phyloP scores from a whole-genome alignment of 2,113 vertebrate genomes.

The Myrmecophaga tridactyla region DNA sequence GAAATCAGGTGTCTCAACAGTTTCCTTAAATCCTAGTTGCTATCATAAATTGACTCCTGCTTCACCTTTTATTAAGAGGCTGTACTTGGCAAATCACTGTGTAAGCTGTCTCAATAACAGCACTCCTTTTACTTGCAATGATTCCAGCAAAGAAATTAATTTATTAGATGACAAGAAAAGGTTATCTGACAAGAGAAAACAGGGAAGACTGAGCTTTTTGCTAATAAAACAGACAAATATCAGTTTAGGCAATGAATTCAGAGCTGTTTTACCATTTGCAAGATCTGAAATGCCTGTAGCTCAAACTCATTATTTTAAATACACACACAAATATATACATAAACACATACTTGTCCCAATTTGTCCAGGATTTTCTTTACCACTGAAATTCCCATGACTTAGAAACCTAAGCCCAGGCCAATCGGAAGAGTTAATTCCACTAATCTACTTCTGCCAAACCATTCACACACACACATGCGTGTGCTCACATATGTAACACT shows the following conservation, averaged over 20 bases:
- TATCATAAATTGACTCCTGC: conserved; percentile 85
- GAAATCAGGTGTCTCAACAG: conserved; percentile 80
- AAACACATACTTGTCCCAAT: not conserved
- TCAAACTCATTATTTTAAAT: conserved; percentile 72
- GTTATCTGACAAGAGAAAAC: conserved; percentile 83
- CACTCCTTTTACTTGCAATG: conserved; percentile 84
- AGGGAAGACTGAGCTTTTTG: conserved; percentile 82
- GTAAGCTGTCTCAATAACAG: conserved; percentile 84
- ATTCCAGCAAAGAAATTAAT: conserved; percentile 88
- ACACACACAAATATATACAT: not conserved
- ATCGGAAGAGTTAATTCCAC: not conserved
- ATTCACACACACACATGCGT: conserved; percentile 57
- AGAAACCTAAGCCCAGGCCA: conserved; percentile 19
- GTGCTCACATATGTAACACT: fast-evolving
- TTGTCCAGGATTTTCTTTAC: not conserved
- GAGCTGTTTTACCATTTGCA: conserved; percentile 67
- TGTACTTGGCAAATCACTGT: conserved; percentile 86
- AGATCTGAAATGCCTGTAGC: conserved; percentile 74
- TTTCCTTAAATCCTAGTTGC: conserved; percentile 81
- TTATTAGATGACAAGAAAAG: conserved; percentile 84
- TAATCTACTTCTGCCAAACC: conserved; percentile 2
- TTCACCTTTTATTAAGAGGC: conserved; percentile 83
- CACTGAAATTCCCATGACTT: not conserved
- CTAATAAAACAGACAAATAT: conserved; percentile 85
- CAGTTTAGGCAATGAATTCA: conserved; percentile 76